Evolutionary conservation across 2,797 vertebrate genomes (phyloP), one percentile per base, ranked within the genome.

Genomic region (Anguilla pacifica): DNA sequence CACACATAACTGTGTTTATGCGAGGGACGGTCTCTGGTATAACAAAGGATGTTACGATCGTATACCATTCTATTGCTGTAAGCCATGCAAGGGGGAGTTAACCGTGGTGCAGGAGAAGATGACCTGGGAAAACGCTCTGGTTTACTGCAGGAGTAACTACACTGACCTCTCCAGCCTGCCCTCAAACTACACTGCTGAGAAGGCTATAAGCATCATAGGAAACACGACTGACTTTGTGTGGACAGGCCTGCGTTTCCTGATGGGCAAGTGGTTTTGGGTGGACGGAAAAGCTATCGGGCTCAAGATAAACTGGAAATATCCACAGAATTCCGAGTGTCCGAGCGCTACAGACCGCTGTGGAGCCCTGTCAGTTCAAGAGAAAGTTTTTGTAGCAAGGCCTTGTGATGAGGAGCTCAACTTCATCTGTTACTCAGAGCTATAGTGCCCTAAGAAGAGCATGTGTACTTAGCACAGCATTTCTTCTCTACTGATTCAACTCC

Each of bases 41-140:
- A 25, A 7, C 61, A n/a, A 67, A n/a, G 0, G 0, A 67, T 67
- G 61, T 67, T 0, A 0, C 0, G 22, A 67, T 0, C 0, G 0
- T 22, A 0, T 15, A 11, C 4, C 22, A 6, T 67, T 67, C 61
- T n/a, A 6, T 6, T 67, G 61, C 61, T 67, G 7, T 9, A 67
- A 67, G 61, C 0, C 22, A 7, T 67, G 9, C 9, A n/a, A 67
- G 25, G 9, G 61, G 25, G 2, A 7, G 61, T n/a, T 67, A 6
- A 67, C 22, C 0, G 0, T 67, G 6, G 61, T 67, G 61, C 61
- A n/a, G 22, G 61, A 67, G 25, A 67, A n/a, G 61, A 25, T 25
- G 22, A 3, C 61, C 0, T 67, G 61, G 61, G 61, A 67, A 67
- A n/a, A n/a, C 2, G 61, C 61, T n/a, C 61, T 67, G 61, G 61